Evolutionary conservation across 2,888 invertebrate species (phyloP), one percentile per base, ranked within the genome.

Genomic region (Orchestes rusci): DNA sequence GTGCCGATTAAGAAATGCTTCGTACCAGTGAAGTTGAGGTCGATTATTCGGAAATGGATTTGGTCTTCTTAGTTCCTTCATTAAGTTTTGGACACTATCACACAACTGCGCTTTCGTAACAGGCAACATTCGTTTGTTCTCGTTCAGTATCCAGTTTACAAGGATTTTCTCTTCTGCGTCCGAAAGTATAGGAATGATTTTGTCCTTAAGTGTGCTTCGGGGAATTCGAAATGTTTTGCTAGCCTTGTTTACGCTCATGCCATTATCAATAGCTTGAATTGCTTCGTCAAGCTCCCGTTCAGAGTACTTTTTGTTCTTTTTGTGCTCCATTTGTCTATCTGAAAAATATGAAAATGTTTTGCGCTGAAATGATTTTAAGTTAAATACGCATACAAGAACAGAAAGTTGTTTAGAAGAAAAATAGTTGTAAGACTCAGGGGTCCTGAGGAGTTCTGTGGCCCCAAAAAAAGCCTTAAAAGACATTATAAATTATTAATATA

Each of bases 51-150:
- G 29, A 28, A 38, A 31, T 3, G 38, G 29, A n/a, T 38, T 38
- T 38, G 4, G 5, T 3, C 38, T 4, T 3, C 29, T 38, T 28
- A 4, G 3, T n/a, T 33, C 5, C 16, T 16, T n/a, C 3, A 38
- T 3, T 20, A 38, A 16, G 5, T 28, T 23, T 7, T 8, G 4
- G 3, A 28, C 38, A 16, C 38, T 28, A 28, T 38, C 29, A 3
- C 12, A 16, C 13, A 28, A 28, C 3, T 27, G 27, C 3, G 16
- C 33, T 16, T 33, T 33, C 16, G 16, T 33, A 16, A 33, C 33
- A 16, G 49, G 49, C 39, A 52, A 50, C 13, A 43, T 44, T 27
- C 30, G 38, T 13, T 20, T 19, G 16, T 27, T 38, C 45, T 50
- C 5, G 23, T 23, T 5, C 15, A 28, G 3, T 38, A 36, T 36